Evolutionary conservation across 2,113 vertebrate genomes (phyloP).

Genomic region (Galeopterus variegatus): DNA sequence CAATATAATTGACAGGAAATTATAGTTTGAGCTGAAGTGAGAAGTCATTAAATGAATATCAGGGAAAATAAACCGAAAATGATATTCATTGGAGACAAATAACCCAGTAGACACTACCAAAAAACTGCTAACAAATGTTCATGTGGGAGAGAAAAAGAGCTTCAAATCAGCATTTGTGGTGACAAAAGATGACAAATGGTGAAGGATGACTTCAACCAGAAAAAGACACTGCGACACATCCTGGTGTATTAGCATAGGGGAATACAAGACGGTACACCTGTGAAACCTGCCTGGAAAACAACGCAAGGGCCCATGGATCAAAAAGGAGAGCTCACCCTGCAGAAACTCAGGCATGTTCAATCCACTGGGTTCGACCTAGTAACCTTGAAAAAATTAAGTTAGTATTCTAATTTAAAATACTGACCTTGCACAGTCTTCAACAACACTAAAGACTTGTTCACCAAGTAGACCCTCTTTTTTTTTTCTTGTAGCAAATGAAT

Average conservation of each 20-base stretch:
- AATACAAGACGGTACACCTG: not conserved
- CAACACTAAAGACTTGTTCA: not conserved
- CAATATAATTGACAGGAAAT: constrained; percentile 86
- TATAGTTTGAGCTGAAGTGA: constrained; percentile 83
- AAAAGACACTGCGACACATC: not conserved
- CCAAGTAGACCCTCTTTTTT: not conserved
- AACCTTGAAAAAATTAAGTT: not conserved
- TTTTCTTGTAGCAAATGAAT: not conserved
- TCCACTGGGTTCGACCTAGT: not conserved
- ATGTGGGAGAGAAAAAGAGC: constrained; percentile 48
- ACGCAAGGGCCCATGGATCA: not conserved
- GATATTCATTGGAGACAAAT: constrained; percentile 79
- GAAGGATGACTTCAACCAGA: not conserved
- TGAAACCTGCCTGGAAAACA: not conserved
- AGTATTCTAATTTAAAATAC: not conserved
- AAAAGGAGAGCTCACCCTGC: not conserved
- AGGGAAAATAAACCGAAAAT: constrained; percentile 84
- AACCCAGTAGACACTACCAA: constrained; percentile 69
- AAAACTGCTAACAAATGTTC: constrained; percentile 61
- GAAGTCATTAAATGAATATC: constrained; percentile 82
- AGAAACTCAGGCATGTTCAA: accelerated
- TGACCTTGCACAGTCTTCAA: not conserved
- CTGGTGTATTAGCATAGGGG: not conserved
- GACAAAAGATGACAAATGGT: constrained; percentile 2
- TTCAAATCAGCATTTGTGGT: not conserved